phyloP scores from a whole-genome alignment of 2,797 vertebrate genomes.

The Saxicola maurus region DNA sequence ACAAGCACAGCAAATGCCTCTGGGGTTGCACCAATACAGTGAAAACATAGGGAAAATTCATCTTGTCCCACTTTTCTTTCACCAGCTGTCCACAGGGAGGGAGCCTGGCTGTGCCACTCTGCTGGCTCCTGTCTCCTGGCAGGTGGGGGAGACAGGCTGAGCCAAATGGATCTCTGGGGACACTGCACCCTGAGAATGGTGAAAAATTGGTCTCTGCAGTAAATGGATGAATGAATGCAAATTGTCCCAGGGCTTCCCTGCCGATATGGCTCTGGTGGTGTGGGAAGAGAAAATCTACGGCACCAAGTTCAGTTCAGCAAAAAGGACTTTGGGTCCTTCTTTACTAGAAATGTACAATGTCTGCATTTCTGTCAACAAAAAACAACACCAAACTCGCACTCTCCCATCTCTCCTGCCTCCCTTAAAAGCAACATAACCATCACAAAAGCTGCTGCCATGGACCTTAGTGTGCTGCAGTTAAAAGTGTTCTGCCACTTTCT shows the following conservation, averaged over 20 bases:
- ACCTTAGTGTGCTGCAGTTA: background rate
- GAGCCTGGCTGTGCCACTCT: background rate
- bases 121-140: background rate
- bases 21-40: background rate
- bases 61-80: background rate
- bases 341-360: fast-evolving
- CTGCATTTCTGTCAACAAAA: background rate
- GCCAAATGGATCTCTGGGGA: background rate
- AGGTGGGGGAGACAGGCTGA: background rate
- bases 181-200: background rate
- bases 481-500: background rate
- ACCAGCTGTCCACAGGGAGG: background rate
- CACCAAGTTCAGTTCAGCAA: background rate
- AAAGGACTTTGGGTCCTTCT: background rate
- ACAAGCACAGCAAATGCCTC: background rate
- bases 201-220: background rate
- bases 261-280: fast-evolving
- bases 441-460: background rate
- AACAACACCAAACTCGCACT: background rate
- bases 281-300: background rate
- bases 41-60: background rate
- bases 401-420: background rate
- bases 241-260: background rate
- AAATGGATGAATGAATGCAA: background rate
- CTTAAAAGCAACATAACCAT: background rate